Evolutionary conservation across 23 tunicate genomes (phyloP).

Genomic region (Phallusia fumigata): DNA sequence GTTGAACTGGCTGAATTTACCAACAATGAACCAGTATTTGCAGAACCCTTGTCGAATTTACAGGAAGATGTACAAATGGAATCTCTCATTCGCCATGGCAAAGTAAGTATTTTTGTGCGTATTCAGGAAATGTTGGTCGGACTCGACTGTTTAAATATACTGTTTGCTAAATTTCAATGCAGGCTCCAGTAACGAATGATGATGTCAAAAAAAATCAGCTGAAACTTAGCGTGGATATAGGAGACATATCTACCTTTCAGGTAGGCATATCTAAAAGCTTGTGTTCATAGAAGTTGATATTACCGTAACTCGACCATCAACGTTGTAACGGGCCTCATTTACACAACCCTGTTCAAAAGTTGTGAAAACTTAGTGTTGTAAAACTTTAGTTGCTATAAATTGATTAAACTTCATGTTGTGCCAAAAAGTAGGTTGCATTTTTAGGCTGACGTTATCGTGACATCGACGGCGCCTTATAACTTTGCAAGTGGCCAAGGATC

Average conservation of each 20-base stretch:
- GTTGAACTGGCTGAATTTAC: neutral
- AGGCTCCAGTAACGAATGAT: neutral
- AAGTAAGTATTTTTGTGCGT: too few relatives aligned
- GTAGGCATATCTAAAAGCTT: neutral
- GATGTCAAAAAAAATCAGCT: neutral
- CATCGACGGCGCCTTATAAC: conserved; percentile 27
- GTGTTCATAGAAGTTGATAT: too few relatives aligned
- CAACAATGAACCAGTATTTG: neutral
- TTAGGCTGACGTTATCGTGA: conserved; percentile 71
- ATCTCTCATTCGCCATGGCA: too few relatives aligned
- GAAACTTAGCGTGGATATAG: neutral
- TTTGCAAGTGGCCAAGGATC: conserved; percentile 31
- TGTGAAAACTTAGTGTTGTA: neutral
- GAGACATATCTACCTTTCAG: neutral
- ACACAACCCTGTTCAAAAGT: neutral
- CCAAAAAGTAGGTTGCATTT: neutral
- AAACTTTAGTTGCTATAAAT: too few relatives aligned
- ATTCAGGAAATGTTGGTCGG: too few relatives aligned
- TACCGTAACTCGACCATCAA: too few relatives aligned
- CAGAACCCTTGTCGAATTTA: too few relatives aligned
- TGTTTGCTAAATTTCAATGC: neutral
- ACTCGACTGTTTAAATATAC: neutral
- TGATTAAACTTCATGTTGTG: too few relatives aligned
- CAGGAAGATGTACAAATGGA: too few relatives aligned
- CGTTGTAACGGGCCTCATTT: too few relatives aligned